phyloP scores from a whole-genome alignment of 2,113 vertebrate genomes.

The Varanus komodoensis region DNA sequence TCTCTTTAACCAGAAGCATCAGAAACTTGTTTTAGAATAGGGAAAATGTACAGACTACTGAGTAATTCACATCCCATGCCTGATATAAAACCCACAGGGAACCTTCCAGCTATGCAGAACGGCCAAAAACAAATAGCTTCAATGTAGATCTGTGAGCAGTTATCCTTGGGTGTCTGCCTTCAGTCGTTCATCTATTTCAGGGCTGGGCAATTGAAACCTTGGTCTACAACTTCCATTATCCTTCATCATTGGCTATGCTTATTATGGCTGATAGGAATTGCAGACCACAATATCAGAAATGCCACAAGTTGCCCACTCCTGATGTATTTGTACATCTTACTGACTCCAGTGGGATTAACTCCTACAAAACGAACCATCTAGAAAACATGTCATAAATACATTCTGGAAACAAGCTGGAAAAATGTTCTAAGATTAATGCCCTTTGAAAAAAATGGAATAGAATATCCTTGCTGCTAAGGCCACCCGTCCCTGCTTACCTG shows the following conservation, averaged over 20 bases:
- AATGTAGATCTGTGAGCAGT: not conserved
- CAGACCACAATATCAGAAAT: no score
- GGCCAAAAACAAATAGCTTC: not conserved
- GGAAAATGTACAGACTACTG: not conserved
- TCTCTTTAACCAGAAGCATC: not conserved
- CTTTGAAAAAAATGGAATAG: not conserved
- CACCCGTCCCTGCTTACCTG: not conserved
- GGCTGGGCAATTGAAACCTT: no score
- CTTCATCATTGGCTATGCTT: no score
- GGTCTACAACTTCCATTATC: no score
- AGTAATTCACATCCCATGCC: not conserved
- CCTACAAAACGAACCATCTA: no score
- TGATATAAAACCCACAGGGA: not conserved
- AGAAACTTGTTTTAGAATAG: not conserved
- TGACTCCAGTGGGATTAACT: not conserved
- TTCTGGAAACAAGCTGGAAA: not conserved
- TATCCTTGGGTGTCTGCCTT: not conserved
- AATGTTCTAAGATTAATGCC: no score
- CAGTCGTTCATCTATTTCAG: not conserved
- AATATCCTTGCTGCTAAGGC: not conserved
- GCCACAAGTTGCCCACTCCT: no score
- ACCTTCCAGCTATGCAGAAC: not conserved
- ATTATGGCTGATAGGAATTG: no score
- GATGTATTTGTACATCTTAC: not conserved
- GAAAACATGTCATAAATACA: not conserved